Evolutionary conservation across 2,888 invertebrate species (phyloP).

Genomic region (Dasysyrphus tricinctus): DNA sequence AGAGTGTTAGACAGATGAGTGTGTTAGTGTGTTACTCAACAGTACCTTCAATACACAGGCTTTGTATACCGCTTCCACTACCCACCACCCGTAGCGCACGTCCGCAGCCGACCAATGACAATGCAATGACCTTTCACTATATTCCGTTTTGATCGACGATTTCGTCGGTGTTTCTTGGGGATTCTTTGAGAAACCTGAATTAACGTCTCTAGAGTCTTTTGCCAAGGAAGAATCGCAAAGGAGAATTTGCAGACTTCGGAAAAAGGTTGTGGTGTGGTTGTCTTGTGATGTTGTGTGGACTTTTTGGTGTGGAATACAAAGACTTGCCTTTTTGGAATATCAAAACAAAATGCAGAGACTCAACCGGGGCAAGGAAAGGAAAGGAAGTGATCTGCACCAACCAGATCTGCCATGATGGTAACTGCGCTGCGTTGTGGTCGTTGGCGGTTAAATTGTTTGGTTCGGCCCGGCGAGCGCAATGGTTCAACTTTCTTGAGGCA

Average conservation of each 20-base stretch:
- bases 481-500: background rate
- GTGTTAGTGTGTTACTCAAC: slow-evolving; percentile 74
- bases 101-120: slow-evolving; percentile 45
- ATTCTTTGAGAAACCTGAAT: slow-evolving; percentile 62
- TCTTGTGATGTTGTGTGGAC: background rate
- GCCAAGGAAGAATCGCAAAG: slow-evolving; percentile 18
- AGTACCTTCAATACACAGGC: slow-evolving; percentile 44
- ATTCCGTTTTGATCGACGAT: slow-evolving; percentile 50
- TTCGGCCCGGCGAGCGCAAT: slow-evolving; percentile 21
- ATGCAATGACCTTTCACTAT: slow-evolving; percentile 73
- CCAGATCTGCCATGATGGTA: slow-evolving; percentile 45
- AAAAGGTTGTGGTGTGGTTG: slow-evolving; percentile 1
- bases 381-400: slow-evolving; percentile 33
- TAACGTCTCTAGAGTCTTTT: slow-evolving; percentile 39
- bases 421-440: slow-evolving; percentile 19
- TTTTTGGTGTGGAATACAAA: slow-evolving; percentile 19
- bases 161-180: slow-evolving; percentile 35
- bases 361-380: background rate
- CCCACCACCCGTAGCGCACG: background rate
- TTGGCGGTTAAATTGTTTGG: slow-evolving; percentile 34
- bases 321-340: slow-evolving; percentile 40
- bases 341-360: slow-evolving; percentile 51
- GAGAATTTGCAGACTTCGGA: slow-evolving; percentile 1
- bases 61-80: slow-evolving; percentile 13
- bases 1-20: slow-evolving; percentile 56